Conservation (phyloP, 2,797 vertebrate genomes). For the Huso huso region DNA sequence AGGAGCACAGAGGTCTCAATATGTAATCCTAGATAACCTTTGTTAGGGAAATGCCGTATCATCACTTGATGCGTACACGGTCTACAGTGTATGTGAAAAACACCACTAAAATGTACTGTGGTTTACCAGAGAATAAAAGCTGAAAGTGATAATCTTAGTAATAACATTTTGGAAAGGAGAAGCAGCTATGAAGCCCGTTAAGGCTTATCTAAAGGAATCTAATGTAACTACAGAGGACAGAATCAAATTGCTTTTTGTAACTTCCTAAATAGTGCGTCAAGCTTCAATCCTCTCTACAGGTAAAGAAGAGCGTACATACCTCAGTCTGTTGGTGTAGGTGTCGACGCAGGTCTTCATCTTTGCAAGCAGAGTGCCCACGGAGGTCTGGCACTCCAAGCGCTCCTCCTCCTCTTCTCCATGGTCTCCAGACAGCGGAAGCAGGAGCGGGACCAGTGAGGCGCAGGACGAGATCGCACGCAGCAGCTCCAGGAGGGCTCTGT, state of each 20-base stretch:
- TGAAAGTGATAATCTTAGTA: too few species aligned
- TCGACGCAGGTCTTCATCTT: constrained; percentile 99
- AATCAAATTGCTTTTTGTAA: background rate
- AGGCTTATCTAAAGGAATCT: too few species aligned
- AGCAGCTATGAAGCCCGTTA: too few species aligned
- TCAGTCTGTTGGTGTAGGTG: constrained; percentile 94
- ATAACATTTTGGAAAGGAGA: too few species aligned
- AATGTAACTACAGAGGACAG: background rate
- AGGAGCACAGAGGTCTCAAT: too few species aligned
- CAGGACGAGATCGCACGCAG: constrained; percentile 90
- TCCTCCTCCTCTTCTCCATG: constrained; percentile 76
- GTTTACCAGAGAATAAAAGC: too few species aligned
- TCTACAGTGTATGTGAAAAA: too few species aligned
- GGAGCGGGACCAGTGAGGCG: constrained; percentile 80
- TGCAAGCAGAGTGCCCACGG: constrained; percentile 88
- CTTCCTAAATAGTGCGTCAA: too few species aligned
- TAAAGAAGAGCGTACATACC: constrained; percentile 46
- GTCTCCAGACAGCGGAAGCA: constrained; percentile 83
- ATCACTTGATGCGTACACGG: too few species aligned
- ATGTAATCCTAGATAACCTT: too few species aligned
- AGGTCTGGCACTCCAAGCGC: constrained; percentile 80
- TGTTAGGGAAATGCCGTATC: too few species aligned
- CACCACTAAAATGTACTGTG: too few species aligned
- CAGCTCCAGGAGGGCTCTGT: constrained; percentile 85
- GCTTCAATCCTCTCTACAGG: background rate